Evolutionary conservation across 2,797 vertebrate species (phyloP).

Genomic region (Cossypha niveicapilla): DNA sequence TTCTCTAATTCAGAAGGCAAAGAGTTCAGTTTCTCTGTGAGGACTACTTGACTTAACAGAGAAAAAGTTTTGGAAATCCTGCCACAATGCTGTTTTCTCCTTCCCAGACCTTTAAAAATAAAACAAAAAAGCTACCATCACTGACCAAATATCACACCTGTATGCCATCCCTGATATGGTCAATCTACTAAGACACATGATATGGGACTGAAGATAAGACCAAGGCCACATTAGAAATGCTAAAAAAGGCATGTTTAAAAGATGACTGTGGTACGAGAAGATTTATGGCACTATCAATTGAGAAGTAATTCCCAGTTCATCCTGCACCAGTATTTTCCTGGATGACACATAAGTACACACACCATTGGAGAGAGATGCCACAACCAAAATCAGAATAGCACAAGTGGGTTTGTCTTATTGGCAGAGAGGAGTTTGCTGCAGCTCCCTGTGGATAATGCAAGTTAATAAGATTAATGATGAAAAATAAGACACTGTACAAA

Average conservation of each 20-base stretch:
- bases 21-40: neutral
- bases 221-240: neutral
- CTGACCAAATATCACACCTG: neutral
- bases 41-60: neutral
- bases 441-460: neutral
- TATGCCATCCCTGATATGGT: neutral
- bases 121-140: neutral
- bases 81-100: neutral
- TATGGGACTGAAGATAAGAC: neutral
- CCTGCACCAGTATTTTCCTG: neutral
- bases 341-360: neutral
- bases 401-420: neutral
- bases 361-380: neutral
- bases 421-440: neutral
- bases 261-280: neutral
- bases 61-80: neutral
- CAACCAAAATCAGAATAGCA: neutral
- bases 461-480: slow-evolving; percentile 21
- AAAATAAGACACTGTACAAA: slow-evolving; percentile 22
- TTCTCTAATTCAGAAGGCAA: neutral
- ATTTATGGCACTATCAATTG: neutral
- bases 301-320: neutral
- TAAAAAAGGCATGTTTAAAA: neutral
- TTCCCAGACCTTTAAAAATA: neutral
- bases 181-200: neutral